Evolutionary conservation across 1,140 invertebrate species (phyloP), one percentile per base, ranked within the genome.

Genomic region (Ephestia elutella): DNA sequence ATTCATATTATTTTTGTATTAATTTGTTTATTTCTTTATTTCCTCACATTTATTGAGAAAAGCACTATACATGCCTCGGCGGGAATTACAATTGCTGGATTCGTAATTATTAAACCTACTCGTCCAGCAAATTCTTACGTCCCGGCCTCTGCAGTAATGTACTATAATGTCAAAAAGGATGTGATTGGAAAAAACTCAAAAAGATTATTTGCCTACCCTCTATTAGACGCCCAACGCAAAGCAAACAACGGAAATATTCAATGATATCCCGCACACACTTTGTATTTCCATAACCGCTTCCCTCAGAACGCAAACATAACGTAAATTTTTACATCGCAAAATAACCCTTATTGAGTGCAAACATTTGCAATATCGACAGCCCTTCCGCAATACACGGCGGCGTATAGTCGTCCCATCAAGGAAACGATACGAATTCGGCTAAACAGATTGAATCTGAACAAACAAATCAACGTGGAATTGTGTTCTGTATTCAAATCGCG

Each of bases 381-480:
- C 50, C 50, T 53, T 13, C 20, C 50, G 50, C 32, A 44, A 53
- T 53, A 53, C 50, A 25, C 54, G 35, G 25, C 38, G 13, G 15
- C n/a, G 38, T 51, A 10, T n/a, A 48, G 48, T 48, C 28, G 53
- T 57, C 30, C 59, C 44, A 66, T 62, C 51, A 54, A 59, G 57
- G 57, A 59, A 59, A 54, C 32, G 49, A 60, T 57, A 61, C 44
- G 60, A 55, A 66, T 59, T 56, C 63, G 57, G 54, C 44, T 50
- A 38, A 56, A 58, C 58, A 32, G 51, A 57, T 68, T 56, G 50
- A 58, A 66, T 75, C 66, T 58, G 70, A 71, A 70, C 63, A 71
- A 75, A 70, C 65, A 71, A 66, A 65, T 69, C 66, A 69, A 63
- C 51, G 60, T 59, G 60, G 63, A 65, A 44, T 10, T 51, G 38